Evolutionary conservation across 2,797 vertebrate species (phyloP).

Genomic region (Pseudochirops cupreus): DNA sequence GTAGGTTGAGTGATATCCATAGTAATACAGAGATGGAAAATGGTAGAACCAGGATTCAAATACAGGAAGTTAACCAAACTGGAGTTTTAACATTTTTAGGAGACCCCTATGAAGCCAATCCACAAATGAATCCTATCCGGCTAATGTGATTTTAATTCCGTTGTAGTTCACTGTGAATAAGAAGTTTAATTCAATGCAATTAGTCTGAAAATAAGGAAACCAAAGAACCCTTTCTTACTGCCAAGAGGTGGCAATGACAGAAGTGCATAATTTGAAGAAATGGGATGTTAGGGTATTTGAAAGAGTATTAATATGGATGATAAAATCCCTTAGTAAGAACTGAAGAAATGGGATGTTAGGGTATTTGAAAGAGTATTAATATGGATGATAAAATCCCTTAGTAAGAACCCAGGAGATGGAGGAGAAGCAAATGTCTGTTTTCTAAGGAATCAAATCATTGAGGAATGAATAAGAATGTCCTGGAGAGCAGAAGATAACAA

Average conservation of each 20-base stretch:
- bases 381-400: not conserved
- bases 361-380: not conserved
- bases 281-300: not conserved
- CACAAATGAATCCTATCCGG: not conserved
- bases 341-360: not conserved
- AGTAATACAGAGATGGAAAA: not conserved
- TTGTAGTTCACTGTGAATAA: not conserved
- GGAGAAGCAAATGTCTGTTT: not conserved
- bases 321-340: not conserved
- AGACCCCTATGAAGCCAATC: not conserved
- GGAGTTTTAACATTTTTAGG: not conserved
- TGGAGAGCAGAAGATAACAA: not conserved
- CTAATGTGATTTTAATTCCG: not conserved
- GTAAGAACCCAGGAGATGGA: not conserved
- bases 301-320: not conserved
- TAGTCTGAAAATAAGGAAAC: not conserved
- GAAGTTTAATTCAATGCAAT: not conserved
- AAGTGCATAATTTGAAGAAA: not conserved
- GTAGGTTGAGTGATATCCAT: not conserved
- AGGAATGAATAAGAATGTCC: not conserved
- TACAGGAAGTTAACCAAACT: not conserved
- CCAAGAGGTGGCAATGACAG: not conserved
- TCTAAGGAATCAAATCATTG: not conserved
- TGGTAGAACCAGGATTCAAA: not conserved
- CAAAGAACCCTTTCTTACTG: not conserved